Base-by-base conservation (phyloP, 2,797 vertebrate species). In the Oryzias dopingdopingensis region DNA sequence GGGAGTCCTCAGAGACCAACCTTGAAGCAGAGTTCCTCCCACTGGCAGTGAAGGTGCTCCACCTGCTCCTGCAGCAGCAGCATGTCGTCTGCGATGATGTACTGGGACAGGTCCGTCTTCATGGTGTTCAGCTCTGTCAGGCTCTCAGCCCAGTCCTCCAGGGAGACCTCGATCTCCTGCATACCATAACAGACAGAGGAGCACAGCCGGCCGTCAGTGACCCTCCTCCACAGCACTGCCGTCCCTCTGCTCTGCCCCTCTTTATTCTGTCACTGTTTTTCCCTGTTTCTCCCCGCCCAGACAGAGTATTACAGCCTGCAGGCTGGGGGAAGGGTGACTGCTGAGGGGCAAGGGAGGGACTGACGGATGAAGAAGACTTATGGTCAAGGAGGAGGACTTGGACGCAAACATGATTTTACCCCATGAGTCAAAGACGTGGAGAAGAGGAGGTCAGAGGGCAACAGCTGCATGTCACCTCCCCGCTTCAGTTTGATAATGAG, bases 1-100 rank as follows among this genome's bases (percentile, higher is more conserved):
- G 13, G 12, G 1, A 2, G 24, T 16, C 2, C 17, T 14, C 13
- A 12, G 15, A 17, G 10, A 52, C 79, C 72, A 41, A 99, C 97
- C 84, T 94, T 85, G 3, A 95, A 65, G 74, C 95, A 95, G 37
- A 98, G 94, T 20, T 92, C 95, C 80, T 96, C 96, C 96, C 97
- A 98, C 80, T 97, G 95, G 62, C 90, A 75, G 90, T 93, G 92
- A 72, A 98, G 74, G 61, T 92, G 90, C 32, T 94, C 93, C 41
- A 94, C 92, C 77, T 95, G 95, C 71, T 97, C 93, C 82, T 91
- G 83, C 56, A 97, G 86, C 70, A 96, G 88, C 81, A 92, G 68
- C 52, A 91, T 69, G 44, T 96, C 95, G 51, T 96, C 94, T 0
- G 85, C 78, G 14, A 95, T 90, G 86, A 96, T 83, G 83, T 91